Percentiles rank a stretch among this genome's conserved stretches.
Conservation (phyloP, 1,140 invertebrate species). For the Meloidogyne chitwoodi region DNA sequence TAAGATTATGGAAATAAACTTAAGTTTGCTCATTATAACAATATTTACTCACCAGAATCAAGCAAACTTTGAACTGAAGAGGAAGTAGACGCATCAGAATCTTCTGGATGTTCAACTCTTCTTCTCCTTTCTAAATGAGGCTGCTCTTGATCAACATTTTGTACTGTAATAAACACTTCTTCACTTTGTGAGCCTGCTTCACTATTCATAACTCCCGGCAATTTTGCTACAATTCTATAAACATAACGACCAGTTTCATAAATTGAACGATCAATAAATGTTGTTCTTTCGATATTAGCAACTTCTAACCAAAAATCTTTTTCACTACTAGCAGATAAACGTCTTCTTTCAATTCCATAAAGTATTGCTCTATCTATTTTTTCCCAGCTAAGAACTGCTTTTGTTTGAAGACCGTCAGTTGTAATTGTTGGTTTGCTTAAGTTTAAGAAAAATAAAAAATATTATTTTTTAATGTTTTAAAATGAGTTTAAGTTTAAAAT, state of each 20-base stretch:
- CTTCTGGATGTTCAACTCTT: not conserved
- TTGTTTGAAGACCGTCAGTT: not conserved
- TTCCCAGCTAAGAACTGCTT: constrained; percentile 19
- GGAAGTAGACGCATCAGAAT: constrained; percentile 1
- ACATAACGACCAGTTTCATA: constrained; percentile 23
- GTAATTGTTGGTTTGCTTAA: constrained; percentile 10
- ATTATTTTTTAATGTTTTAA: too few relatives aligned
- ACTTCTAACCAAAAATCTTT: constrained; percentile 38
- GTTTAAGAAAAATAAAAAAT: not conserved
- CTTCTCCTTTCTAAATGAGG: not conserved
- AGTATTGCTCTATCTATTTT: constrained; percentile 25
- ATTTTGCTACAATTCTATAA: constrained; percentile 31
- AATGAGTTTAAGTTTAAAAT: too few relatives aligned
- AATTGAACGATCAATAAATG: constrained; percentile 31
- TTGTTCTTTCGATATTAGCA: constrained; percentile 30
- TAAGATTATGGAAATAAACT: too few relatives aligned
- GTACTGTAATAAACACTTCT: constrained; percentile 22
- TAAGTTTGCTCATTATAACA: too few relatives aligned
- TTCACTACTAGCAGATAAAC: not conserved
- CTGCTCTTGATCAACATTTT: not conserved
- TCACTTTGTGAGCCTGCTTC: constrained; percentile 23
- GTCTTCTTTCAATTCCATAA: constrained; percentile 19
- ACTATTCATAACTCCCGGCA: constrained; percentile 19
- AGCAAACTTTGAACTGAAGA: constrained; percentile 7
- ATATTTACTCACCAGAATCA: constrained; percentile 5